Conservation (phyloP, 2,888 invertebrate genomes). For the Stenodema calcarata region DNA sequence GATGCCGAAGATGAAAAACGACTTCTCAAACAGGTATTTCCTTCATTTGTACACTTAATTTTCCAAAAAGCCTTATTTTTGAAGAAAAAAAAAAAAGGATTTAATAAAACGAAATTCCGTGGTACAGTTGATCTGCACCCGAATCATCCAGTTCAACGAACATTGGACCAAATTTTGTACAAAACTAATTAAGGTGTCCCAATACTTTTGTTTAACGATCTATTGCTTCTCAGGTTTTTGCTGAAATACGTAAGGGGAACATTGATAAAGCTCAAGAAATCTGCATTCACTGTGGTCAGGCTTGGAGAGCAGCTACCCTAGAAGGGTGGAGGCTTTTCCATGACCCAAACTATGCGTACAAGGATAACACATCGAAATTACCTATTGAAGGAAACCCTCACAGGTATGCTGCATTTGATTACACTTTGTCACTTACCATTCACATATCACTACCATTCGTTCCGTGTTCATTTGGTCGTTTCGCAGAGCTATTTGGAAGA, state of each 20-base stretch:
- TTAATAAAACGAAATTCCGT: no score
- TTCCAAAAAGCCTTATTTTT: no score
- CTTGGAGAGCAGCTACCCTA: slow-evolving; percentile 88
- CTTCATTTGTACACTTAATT: no score
- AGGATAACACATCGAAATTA: slow-evolving; percentile 60
- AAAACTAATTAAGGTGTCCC: no score
- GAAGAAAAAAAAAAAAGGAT: no score
- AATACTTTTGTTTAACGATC: no score
- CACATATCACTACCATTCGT: not conserved
- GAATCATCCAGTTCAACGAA: no score
- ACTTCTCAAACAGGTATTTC: slow-evolving; percentile 51
- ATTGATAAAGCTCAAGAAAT: slow-evolving; percentile 83
- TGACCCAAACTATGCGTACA: slow-evolving; percentile 76
- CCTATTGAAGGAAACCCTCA: slow-evolving; percentile 83
- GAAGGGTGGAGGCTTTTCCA: slow-evolving; percentile 90
- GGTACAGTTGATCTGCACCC: no score
- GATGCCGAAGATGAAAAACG: slow-evolving; percentile 66
- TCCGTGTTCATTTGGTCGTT: not conserved
- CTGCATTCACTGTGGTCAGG: slow-evolving; percentile 85
- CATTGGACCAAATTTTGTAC: no score
- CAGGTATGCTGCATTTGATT: slow-evolving; percentile 70
- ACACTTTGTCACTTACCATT: not conserved
- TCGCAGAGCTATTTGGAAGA: slow-evolving; percentile 66
- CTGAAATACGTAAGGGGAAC: slow-evolving; percentile 83
- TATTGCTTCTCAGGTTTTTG: slow-evolving; percentile 67